Conservation (phyloP, 2,113 vertebrate species). For the Eubucco bourcierii region DNA sequence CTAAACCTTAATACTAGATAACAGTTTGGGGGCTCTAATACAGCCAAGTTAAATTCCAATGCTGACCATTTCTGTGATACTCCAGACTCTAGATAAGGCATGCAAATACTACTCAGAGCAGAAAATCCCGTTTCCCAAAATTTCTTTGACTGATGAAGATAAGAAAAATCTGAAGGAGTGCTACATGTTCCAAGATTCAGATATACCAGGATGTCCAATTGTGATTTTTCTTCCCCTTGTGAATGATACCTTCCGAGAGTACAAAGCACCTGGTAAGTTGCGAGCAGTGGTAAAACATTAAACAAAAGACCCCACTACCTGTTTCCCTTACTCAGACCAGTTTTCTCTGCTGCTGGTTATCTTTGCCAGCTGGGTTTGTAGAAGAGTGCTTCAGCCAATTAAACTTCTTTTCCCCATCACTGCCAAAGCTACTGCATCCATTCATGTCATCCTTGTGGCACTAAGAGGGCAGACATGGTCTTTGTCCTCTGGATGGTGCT, state of each 20-base stretch:
- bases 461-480: neutral
- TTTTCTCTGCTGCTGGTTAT: neutral
- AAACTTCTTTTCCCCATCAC: neutral
- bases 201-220: slow-evolving; percentile 51
- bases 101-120: slow-evolving; percentile 75
- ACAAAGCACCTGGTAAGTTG: slow-evolving; percentile 79
- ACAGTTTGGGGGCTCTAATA: neutral
- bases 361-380: neutral
- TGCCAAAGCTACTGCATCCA: neutral
- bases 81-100: slow-evolving; percentile 73
- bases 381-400: neutral
- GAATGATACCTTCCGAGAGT: slow-evolving; percentile 77
- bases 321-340: neutral
- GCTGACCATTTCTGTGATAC: neutral
- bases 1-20: neutral
- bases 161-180: slow-evolving; percentile 78
- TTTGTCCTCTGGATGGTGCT: neutral
- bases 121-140: slow-evolving; percentile 78
- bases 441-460: neutral
- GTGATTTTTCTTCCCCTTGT: slow-evolving; percentile 82
- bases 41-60: neutral
- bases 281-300: neutral
- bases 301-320: neutral
- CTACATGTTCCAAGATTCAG: slow-evolving; percentile 71
- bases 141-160: slow-evolving; percentile 66